These are phyloP conservation scores for Thalassarche chlororhynchos DNA, from an alignment of 2,113 vertebrate species.

Conservation along the genomic window DNA sequence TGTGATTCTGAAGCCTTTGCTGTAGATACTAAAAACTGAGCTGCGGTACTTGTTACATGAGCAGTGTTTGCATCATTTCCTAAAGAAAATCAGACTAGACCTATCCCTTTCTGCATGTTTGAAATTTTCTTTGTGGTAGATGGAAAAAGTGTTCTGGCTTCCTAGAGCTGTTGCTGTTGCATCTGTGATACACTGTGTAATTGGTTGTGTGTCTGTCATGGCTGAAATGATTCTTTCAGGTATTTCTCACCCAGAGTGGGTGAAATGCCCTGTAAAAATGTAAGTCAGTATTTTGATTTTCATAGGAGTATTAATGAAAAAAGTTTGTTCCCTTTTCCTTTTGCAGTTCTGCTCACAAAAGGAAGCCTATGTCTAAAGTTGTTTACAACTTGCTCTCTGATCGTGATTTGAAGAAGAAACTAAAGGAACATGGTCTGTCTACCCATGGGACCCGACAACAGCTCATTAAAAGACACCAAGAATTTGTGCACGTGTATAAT, in stretches of 20 bases:
- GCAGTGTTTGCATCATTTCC: background rate
- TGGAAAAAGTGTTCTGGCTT: background rate
- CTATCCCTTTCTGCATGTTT: background rate
- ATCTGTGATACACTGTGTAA: too few relatives aligned
- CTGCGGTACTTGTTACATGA: background rate
- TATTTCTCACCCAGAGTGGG: background rate
- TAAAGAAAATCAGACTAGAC: background rate
- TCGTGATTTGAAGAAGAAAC: conserved; percentile 85
- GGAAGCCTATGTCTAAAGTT: conserved; percentile 85
- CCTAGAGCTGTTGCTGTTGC: background rate
- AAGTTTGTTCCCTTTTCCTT: background rate
- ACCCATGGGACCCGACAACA: conserved; percentile 84
- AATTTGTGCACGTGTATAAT: conserved; percentile 90
- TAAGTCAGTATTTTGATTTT: background rate
- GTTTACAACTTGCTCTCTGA: conserved; percentile 91
- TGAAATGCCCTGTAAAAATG: background rate
- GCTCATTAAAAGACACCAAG: conserved; percentile 86
- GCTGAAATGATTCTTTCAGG: background rate
- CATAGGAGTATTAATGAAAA: background rate
- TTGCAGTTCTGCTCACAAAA: conserved; percentile 75
- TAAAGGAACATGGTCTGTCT: conserved; percentile 85
- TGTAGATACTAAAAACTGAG: background rate
- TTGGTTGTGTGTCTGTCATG: background rate
- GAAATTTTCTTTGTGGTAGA: background rate
- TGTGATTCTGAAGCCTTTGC: background rate